Conservation (phyloP, 2,888 invertebrate genomes). For the Smittia sp. region DNA sequence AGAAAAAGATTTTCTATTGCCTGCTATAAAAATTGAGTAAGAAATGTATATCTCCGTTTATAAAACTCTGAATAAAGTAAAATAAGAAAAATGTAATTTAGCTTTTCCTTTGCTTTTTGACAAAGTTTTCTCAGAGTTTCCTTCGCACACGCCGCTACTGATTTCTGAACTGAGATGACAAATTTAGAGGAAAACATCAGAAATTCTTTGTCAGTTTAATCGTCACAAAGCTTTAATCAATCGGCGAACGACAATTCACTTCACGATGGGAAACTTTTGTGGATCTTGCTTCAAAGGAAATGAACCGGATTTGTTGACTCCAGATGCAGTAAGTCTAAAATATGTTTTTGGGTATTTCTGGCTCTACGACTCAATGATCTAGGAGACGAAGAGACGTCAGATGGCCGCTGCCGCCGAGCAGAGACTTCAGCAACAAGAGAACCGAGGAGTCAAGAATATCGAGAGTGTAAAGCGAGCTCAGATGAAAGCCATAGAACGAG, state of each 20-base stretch:
- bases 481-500: not conserved
- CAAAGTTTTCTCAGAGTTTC: too few species aligned
- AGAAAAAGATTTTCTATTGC: too few species aligned
- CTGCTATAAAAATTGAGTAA: too few species aligned
- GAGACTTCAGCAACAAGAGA: constrained; percentile 6
- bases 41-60: too few species aligned
- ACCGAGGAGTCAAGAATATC: constrained; percentile 24
- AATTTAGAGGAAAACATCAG: too few species aligned
- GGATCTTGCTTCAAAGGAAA: constrained; percentile 19
- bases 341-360: not conserved
- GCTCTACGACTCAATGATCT: not conserved
- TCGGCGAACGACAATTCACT: not conserved
- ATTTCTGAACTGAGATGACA: too few species aligned
- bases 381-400: constrained; percentile 28
- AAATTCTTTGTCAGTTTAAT: too few species aligned
- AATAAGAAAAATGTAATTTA: too few species aligned
- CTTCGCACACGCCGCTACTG: too few species aligned
- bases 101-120: too few species aligned
- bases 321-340: constrained; percentile 18
- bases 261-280: constrained; percentile 30
- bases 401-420: constrained; percentile 33
- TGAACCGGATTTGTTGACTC: constrained; percentile 5
- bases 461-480: constrained; percentile 27
- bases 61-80: too few species aligned
- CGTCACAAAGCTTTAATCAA: too few species aligned